Evolutionary conservation across 2,797 vertebrate genomes (phyloP).

Genomic region (Neoniphon sammara): DNA sequence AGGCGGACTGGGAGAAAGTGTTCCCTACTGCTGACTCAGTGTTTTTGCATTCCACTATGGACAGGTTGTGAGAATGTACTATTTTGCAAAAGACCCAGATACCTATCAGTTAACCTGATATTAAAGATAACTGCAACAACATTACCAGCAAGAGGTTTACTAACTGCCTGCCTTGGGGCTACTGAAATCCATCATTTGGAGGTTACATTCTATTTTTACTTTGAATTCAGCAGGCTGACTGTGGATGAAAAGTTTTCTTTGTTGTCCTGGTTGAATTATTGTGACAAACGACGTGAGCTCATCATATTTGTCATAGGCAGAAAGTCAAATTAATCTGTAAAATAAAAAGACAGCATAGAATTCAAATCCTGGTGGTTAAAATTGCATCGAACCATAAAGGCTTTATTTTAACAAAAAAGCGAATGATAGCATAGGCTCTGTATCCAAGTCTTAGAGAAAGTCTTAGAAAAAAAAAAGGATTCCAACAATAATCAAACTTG

Average conservation of each 20-base stretch:
- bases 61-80: constrained; percentile 1
- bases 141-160: constrained; percentile 11
- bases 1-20: constrained; percentile 31
- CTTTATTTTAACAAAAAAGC: constrained; percentile 6
- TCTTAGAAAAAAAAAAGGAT: not conserved
- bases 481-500: constrained; percentile 1
- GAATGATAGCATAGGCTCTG: not conserved
- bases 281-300: not conserved
- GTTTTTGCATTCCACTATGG: constrained; percentile 2
- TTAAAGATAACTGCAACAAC: constrained; percentile 4
- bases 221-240: not conserved
- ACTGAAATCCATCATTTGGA: constrained; percentile 9
- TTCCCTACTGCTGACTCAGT: not conserved
- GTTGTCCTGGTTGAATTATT: not conserved
- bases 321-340: not conserved
- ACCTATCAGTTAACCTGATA: constrained; percentile 5
- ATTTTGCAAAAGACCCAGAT: constrained; percentile 23
- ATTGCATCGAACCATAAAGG: not conserved
- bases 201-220: not conserved
- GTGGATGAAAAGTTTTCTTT: not conserved
- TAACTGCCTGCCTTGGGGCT: constrained; percentile 6
- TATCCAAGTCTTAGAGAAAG: not conserved
- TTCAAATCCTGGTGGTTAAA: not conserved
- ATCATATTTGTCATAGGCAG: not conserved
- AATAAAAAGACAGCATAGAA: not conserved